Percentiles rank a stretch among this genome's conserved stretches.
phyloP scores from a whole-genome alignment of 2,113 vertebrate genomes.

The Sceloporus tristichus region DNA sequence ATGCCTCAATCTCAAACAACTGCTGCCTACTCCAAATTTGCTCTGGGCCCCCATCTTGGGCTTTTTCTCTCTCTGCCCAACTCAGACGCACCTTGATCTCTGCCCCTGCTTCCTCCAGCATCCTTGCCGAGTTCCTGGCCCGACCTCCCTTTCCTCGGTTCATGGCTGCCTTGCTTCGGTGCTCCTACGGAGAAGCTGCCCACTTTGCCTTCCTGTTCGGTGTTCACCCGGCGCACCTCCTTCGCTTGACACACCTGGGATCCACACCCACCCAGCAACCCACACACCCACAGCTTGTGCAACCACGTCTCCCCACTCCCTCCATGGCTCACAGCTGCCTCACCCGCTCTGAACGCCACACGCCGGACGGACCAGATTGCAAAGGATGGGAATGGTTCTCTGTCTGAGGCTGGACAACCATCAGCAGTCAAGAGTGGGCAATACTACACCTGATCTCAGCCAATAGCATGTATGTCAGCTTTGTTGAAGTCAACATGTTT shows the following conservation, averaged over 20 bases:
- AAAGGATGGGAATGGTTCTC: no score
- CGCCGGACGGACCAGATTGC: no score
- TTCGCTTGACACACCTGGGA: background rate
- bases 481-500: no score
- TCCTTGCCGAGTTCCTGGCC: background rate
- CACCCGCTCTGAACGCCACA: background rate
- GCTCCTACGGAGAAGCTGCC: background rate
- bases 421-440: no score
- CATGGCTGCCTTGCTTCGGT: background rate
- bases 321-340: background rate
- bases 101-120: background rate
- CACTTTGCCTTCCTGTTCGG: background rate
- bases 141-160: background rate
- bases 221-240: background rate
- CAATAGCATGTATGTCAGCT: no score
- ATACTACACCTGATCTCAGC: no score
- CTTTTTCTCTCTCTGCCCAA: accelerated
- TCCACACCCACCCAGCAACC: constrained; percentile 3
- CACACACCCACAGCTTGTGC: background rate
- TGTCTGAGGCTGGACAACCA: no score
- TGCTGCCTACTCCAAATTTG: no score
- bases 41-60: background rate
- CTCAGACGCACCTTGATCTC: constrained; percentile 2
- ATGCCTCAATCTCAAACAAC: no score
- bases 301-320: background rate